Evolutionary conservation across 2,888 invertebrate genomes (phyloP).

Genomic region (Odontothrips loti): DNA sequence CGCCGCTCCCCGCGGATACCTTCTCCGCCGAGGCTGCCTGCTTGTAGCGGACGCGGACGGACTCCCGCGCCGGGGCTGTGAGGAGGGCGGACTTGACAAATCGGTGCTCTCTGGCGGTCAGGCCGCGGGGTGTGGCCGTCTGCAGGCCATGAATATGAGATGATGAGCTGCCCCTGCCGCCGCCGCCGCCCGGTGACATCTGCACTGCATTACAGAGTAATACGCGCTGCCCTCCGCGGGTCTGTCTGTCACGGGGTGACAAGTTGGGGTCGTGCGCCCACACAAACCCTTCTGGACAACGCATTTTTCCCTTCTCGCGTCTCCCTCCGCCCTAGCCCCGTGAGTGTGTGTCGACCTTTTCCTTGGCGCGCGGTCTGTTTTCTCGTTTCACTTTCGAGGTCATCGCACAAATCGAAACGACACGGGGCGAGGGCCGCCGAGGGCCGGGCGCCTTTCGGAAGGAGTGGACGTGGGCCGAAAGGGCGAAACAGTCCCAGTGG

Average conservation of each 20-base stretch:
- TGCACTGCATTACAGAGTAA: slow-evolving; percentile 19
- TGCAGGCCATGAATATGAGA: slow-evolving; percentile 30
- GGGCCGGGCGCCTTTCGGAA: neutral
- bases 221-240: no score
- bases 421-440: neutral
- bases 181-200: slow-evolving; percentile 8
- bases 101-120: neutral
- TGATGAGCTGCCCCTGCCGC: neutral
- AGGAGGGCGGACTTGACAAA: slow-evolving; percentile 12
- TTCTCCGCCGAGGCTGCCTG: neutral
- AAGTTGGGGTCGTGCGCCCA: no score
- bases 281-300: no score
- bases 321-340: neutral
- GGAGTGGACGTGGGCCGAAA: neutral
- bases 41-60: no score
- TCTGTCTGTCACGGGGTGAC: no score
- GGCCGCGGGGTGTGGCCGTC: neutral
- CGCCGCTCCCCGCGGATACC: neutral
- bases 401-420: slow-evolving; percentile 16
- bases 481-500: neutral
- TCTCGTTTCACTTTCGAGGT: neutral
- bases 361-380: neutral
- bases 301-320: no score
- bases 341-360: no score
- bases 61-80: neutral